Evolutionary conservation across 1,140 invertebrate genomes (phyloP).

Genomic region (Pemphigus obesinymphae): DNA sequence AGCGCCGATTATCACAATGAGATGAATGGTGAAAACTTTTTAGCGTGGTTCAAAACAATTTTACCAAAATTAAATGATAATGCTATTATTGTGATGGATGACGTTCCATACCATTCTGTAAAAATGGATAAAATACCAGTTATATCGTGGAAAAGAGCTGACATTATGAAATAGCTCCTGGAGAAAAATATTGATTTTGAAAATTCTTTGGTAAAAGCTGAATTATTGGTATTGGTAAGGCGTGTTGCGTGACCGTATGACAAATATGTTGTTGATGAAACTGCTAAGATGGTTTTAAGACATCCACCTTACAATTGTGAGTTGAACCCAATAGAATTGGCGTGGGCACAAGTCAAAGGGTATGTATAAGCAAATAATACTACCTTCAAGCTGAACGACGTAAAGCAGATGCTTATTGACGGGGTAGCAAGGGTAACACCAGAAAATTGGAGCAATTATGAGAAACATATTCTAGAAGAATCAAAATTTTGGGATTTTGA

Average conservation of each 20-base stretch:
- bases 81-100: background rate
- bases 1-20: background rate
- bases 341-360: background rate
- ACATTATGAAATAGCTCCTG: background rate
- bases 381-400: background rate
- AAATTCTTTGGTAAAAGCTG: background rate
- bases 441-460: background rate
- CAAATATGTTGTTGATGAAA: background rate
- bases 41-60: background rate
- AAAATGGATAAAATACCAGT: background rate
- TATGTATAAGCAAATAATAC: background rate
- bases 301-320: background rate
- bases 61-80: background rate
- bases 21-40: background rate
- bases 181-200: background rate
- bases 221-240: background rate
- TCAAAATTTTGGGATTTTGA: background rate
- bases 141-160: background rate
- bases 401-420: background rate
- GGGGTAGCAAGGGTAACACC: background rate
- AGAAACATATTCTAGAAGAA: background rate
- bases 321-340: background rate
- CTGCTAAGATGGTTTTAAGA: background rate
- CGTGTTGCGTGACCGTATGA: background rate
- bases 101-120: background rate